Base-by-base conservation (phyloP, 2,113 vertebrate species). In the Sinocyclocheilus rhinocerous region DNA sequence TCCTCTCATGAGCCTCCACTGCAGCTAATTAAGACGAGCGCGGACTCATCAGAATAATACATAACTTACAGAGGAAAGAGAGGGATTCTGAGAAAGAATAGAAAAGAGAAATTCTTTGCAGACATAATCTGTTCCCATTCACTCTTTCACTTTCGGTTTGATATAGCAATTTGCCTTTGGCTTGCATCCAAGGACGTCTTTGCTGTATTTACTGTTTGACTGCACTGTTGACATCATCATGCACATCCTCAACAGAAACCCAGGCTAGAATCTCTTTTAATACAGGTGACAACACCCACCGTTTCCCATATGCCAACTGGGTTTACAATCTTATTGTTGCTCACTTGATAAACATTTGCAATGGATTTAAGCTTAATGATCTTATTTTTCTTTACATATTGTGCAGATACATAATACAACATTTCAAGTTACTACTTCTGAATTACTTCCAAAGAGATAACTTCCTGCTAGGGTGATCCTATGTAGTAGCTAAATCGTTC, bases 1-100 rank as follows among this genome's bases (percentile, higher is more conserved):
- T 82, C 61, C 42, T 70, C 63, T 82, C 81, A 69, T 65, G 67
- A 85, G 79, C 70, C 50, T 93, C 91, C 90, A 91, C 91, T 93
- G 91, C 88, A 90, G 52, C 84, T 88, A 88, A 88, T 87, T 87
- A 87, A 87, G 84, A 88, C 26, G 45, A 82, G 65, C 73, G 6
- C 55, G 45, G 72, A 73, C 63, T 78, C 80, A 86, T 83, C 84
- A 70, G 24, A 79, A 85, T 79, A 70, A 88, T 83, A 84, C 84
- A 69, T 33, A 86, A 69, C 82, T 73, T 59, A 26, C 50, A 36
- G 20, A 42, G 33, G 48, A 55, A 69, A 61, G 61, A 73, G 52
- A 70, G 20, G 6, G 45, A 67, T 67, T 81, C 59, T 26, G 52
- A 55, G 76, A 61, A 57, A 52, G 59, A 39, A 39, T 10, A 39